Conservation (phyloP, 2,797 vertebrate species). For the Diglossa cyanea region DNA sequence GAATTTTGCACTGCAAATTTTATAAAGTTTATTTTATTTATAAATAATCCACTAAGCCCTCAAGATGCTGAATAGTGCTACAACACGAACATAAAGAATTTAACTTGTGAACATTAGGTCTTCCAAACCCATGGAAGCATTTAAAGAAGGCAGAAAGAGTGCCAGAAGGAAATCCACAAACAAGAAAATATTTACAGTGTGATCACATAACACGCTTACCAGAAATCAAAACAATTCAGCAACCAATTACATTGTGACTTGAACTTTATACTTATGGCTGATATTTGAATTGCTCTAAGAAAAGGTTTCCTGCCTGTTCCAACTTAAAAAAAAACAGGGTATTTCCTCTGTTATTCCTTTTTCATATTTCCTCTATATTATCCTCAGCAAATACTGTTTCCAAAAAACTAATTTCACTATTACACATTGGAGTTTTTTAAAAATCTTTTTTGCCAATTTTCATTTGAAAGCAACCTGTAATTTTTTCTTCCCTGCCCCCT, state of each 20-base stretch:
- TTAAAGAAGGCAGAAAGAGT: background rate
- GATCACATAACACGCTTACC: accelerated
- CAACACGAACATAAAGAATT: background rate
- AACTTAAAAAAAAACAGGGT: background rate
- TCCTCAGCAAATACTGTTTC: background rate
- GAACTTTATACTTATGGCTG: background rate
- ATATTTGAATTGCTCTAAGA: background rate
- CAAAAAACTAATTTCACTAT: background rate
- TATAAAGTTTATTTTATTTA: background rate
- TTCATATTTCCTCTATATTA: background rate
- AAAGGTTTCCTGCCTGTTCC: background rate
- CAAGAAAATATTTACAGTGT: background rate
- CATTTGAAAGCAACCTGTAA: background rate
- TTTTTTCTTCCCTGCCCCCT: background rate
- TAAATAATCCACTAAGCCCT: background rate
- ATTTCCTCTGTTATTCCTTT: background rate
- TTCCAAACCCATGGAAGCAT: background rate
- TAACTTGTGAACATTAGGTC: background rate
- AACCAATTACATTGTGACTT: background rate
- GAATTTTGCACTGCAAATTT: background rate
- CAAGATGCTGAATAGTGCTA: background rate
- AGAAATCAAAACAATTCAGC: background rate
- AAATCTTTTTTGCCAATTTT: background rate
- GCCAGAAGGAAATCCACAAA: background rate
- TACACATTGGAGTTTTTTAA: background rate